Base-by-base conservation (phyloP, 2,113 vertebrate species). In the Larimichthys polyactis region DNA sequence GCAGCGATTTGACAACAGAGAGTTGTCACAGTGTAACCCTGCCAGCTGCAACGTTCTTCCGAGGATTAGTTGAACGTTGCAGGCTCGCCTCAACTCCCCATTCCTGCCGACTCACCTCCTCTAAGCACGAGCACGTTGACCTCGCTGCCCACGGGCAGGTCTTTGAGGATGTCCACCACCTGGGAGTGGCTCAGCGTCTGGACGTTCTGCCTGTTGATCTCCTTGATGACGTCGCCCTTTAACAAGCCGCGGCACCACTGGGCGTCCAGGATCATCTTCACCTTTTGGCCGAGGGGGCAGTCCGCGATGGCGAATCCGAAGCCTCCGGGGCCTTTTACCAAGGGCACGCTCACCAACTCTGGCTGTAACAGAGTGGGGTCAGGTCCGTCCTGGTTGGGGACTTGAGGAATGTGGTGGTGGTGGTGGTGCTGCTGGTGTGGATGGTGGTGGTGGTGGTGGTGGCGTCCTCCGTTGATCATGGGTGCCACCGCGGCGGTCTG, bases 281-380 rank as follows among this genome's bases (percentile, higher is more conserved):
- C 98, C 92, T 99, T 99, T 84, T 99, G 98, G 15, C 98, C 98
- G 14, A 96, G 93, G 2, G 97, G 96, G 78, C 97, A 97, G 86
- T 99, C 98, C 0, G 98, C 98, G 40, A 99, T 99, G 71, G 98
- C 98, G 70, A 99, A 99, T 48, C 98, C 98, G 48, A 99, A 99
- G 5, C 98, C 98, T 55, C 97, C 97, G 0, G 98, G 98, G 8
- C 98, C 98, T 89, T 99, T 99, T n/a, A 98, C 68, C 74, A 99
- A 88, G 16, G 97, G 95, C 75, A 99, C 93, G 74, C 96, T 97
- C 76, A 99, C 96, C 82, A 98, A 94, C 94, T 99, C 98, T 0
- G 97, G 94, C 90, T 97, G 98, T n/a, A 97, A 93, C 90, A 95
- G 86, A 0, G 98, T 97, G 14, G 96, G 95, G 2, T 97, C 97